phyloP scores from a whole-genome alignment of 1,140 invertebrate genomes.

The Pseudoatta argentina region DNA sequence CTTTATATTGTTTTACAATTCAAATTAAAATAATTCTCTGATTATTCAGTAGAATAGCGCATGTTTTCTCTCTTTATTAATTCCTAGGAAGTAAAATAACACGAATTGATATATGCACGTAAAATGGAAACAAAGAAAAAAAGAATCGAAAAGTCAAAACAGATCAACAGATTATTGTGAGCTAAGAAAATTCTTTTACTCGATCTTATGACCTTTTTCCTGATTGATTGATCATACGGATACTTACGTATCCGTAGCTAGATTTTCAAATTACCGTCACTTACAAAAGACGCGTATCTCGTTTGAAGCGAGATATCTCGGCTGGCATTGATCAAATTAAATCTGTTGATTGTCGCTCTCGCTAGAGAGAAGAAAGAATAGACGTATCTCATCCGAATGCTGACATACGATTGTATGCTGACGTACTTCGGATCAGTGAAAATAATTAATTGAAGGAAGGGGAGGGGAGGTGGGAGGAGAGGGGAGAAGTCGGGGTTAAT shows the following conservation, averaged over 20 bases:
- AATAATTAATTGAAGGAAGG: conserved; percentile 63
- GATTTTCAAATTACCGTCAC: not conserved
- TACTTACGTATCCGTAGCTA: not conserved
- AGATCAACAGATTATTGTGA: not conserved
- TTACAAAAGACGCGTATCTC: not conserved
- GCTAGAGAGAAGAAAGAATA: conserved; percentile 16
- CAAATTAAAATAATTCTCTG: not conserved
- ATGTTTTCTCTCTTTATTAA: not conserved
- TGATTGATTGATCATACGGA: not conserved
- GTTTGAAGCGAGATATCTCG: not conserved
- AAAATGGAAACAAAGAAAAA: not conserved
- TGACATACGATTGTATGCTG: conserved; percentile 11
- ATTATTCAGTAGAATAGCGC: not conserved
- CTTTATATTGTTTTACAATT: not conserved
- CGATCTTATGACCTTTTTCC: not conserved
- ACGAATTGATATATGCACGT: no score
- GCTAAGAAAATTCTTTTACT: not conserved
- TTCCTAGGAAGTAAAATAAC: not conserved
- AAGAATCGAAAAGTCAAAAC: not conserved
- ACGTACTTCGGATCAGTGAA: conserved; percentile 44
- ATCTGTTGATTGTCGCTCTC: conserved; percentile 38
- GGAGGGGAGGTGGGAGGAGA: not conserved
- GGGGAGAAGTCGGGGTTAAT: conserved; percentile 42
- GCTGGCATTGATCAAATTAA: conserved; percentile 44
- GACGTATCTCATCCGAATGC: conserved; percentile 13